These are phyloP conservation scores for Brachionus sp. DNA, from an alignment of 1,140 invertebrate genomes.

Conservation along the genomic window DNA sequence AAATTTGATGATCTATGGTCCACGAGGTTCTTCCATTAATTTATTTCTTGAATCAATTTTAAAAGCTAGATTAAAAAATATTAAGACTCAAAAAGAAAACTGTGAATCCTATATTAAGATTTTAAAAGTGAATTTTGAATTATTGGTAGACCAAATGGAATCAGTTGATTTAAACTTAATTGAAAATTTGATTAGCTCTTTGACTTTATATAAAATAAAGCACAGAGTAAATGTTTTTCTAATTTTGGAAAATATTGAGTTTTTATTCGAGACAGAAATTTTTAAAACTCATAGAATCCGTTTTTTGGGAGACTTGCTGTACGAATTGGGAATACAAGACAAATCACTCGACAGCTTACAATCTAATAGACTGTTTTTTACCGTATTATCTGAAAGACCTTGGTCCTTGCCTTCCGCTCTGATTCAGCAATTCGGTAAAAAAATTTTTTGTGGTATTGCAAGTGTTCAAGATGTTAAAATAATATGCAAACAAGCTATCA, in stretches of 20 bases:
- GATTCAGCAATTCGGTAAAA: not conserved
- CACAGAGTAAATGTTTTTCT: not conserved
- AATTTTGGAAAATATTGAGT: not conserved
- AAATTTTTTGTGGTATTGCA: not conserved
- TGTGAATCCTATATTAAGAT: not conserved
- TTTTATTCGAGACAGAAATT: not conserved
- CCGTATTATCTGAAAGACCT: not conserved
- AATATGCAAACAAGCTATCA: not conserved
- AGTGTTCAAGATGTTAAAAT: not conserved
- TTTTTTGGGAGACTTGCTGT: not conserved
- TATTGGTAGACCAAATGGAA: not conserved
- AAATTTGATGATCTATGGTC: not conserved
- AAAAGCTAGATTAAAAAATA: not conserved
- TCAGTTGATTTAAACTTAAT: not conserved
- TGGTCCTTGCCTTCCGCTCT: not conserved
- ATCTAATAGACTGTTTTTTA: not conserved
- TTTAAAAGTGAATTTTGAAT: not conserved
- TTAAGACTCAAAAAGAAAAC: not conserved
- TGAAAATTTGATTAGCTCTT: not conserved
- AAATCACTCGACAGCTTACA: not conserved
- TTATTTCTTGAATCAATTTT: not conserved
- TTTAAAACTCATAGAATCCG: not conserved
- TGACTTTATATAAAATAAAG: not conserved
- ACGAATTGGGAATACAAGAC: not conserved
- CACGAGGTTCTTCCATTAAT: not conserved